Percentiles rank a stretch among this genome's conserved stretches.
phyloP scores from a whole-genome alignment of 2,888 invertebrate species.

The Hypercompe scribonia region DNA sequence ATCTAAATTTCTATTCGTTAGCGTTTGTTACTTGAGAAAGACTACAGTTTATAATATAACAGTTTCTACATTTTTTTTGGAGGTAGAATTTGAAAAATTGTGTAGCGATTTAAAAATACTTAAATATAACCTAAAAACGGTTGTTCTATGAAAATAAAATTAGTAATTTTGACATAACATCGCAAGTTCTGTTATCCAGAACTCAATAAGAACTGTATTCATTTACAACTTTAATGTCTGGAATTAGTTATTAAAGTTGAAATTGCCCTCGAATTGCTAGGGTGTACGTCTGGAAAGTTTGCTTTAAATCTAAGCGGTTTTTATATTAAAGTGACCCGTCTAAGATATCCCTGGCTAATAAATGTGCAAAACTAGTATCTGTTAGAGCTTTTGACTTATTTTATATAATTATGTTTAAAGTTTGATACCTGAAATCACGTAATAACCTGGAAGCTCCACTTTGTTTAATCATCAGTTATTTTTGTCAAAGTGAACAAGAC shows the following conservation, averaged over 20 bases:
- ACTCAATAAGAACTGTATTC: not conserved
- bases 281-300: constrained; percentile 15
- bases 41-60: too few relatives aligned
- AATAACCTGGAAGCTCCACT: not conserved
- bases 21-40: too few relatives aligned
- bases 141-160: not conserved
- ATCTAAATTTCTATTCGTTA: too few relatives aligned
- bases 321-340: not conserved
- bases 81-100: not conserved
- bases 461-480: not conserved
- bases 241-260: not conserved
- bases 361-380: not conserved
- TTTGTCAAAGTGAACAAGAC: not conserved
- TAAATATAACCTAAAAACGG: not conserved
- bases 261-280: not conserved
- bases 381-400: not conserved
- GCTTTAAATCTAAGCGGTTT: not conserved
- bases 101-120: not conserved
- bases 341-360: not conserved
- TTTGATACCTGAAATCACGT: not conserved
- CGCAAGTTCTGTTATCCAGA: not conserved
- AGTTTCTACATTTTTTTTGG: too few relatives aligned
- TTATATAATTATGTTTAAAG: not conserved
- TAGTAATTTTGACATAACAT: not conserved
- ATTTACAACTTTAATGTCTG: not conserved